phyloP scores from a whole-genome alignment of 92 coral and sea anemone genomes.

The Porites rus region DNA sequence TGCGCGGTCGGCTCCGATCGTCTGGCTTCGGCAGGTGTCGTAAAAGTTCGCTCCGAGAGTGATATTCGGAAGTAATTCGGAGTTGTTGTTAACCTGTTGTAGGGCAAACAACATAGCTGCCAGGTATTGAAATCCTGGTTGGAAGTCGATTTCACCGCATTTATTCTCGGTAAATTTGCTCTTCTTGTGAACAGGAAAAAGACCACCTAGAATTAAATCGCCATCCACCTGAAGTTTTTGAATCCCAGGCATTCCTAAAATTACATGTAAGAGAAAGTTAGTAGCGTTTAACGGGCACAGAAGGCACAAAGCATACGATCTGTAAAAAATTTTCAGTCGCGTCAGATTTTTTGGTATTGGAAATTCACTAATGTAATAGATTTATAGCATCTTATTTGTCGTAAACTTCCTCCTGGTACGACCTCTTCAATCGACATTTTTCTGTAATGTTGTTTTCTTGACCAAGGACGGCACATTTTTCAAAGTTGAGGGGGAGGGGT shows the following conservation, averaged over 20 bases:
- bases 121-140: conserved; percentile 95
- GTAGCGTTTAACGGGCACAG: neutral
- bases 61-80: conserved; percentile 82
- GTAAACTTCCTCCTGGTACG: no score
- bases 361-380: no score
- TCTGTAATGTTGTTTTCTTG: no score
- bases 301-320: neutral
- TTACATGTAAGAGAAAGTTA: neutral
- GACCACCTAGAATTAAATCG: conserved; percentile 87
- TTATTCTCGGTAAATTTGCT: conserved; percentile 78
- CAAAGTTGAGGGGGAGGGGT: no score
- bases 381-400: no score
- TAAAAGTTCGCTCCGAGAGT: conserved; percentile 87
- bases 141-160: conserved; percentile 84
- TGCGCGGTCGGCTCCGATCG: conserved; percentile 96
- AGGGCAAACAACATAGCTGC: conserved; percentile 93
- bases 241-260: conserved; percentile 10
- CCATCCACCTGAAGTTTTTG: conserved; percentile 67
- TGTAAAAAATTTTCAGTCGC: no score
- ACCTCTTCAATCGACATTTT: no score
- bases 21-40: conserved; percentile 97
- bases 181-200: conserved; percentile 84
- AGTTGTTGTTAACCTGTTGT: conserved; percentile 81
- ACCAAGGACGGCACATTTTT: no score
- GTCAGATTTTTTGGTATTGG: neutral